A percentile compares a stretch with the other conserved stretches of the same genome.
phyloP scores from a whole-genome alignment of 2,113 vertebrate genomes.

The Trachemys scripta region DNA sequence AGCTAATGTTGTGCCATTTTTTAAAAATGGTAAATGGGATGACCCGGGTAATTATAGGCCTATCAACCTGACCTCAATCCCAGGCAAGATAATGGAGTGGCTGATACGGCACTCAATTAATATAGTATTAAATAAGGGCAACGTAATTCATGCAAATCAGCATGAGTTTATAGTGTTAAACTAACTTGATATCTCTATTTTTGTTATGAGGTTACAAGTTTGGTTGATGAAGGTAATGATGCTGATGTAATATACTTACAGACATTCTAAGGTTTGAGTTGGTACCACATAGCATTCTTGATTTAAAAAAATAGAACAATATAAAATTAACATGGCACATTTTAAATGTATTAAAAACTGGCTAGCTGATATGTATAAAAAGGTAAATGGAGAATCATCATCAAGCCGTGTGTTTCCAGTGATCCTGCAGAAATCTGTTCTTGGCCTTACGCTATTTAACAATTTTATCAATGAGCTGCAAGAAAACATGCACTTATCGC shows the following conservation, averaged over 20 bases:
- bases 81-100: background rate
- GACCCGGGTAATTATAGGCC: background rate
- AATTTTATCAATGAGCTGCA: background rate
- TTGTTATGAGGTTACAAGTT: background rate
- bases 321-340: background rate
- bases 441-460: background rate
- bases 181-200: background rate
- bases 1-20: background rate
- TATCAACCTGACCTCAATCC: background rate
- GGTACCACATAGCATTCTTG: background rate
- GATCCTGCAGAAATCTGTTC: background rate
- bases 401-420: background rate
- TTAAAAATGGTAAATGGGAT: background rate
- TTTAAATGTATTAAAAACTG: background rate
- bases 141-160: background rate
- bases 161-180: background rate
- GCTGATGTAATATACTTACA: background rate
- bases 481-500: background rate
- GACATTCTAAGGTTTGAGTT: background rate
- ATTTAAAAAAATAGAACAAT: background rate
- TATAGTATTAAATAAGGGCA: background rate
- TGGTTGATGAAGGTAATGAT: background rate
- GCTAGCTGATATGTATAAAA: background rate
- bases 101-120: background rate
- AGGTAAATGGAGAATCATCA: background rate